Percentiles rank a stretch among this genome's conserved stretches.
phyloP scores from a whole-genome alignment of 1,140 invertebrate species.

The Lepidostoma basale region DNA sequence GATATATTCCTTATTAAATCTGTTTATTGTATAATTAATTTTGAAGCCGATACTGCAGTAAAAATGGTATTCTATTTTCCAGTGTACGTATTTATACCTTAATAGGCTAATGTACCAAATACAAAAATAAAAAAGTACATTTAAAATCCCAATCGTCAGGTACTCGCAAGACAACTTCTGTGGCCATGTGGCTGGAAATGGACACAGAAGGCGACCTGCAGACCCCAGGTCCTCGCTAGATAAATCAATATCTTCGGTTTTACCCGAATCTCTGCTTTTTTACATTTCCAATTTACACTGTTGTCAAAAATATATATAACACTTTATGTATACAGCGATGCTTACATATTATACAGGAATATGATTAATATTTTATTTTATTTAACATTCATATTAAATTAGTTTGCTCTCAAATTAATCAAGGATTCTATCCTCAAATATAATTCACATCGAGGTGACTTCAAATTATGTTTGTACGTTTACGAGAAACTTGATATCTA shows the following conservation, averaged over 20 bases:
- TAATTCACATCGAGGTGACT: neutral
- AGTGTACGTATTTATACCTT: neutral
- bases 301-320: slow-evolving; percentile 32
- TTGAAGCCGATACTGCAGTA: too few relatives aligned
- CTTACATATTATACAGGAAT: neutral
- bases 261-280: neutral
- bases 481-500: too few relatives aligned
- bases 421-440: neutral
- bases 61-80: neutral
- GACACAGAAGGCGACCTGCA: slow-evolving; percentile 27
- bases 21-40: too few relatives aligned
- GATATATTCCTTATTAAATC: too few relatives aligned
- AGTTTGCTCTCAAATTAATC: neutral
- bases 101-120: slow-evolving; percentile 8
- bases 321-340: slow-evolving; percentile 16
- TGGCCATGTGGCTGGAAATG: slow-evolving; percentile 41
- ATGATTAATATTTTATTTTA: neutral
- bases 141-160: neutral
- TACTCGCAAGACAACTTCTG: slow-evolving; percentile 34
- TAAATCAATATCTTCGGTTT: neutral
- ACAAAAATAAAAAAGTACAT: slow-evolving; percentile 17
- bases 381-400: neutral
- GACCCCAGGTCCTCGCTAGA: neutral
- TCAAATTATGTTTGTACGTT: too few relatives aligned
- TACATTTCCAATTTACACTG: slow-evolving; percentile 28